Evolutionary conservation across 1,140 invertebrate species (phyloP).

Genomic region (Cheumatopsyche charites): DNA sequence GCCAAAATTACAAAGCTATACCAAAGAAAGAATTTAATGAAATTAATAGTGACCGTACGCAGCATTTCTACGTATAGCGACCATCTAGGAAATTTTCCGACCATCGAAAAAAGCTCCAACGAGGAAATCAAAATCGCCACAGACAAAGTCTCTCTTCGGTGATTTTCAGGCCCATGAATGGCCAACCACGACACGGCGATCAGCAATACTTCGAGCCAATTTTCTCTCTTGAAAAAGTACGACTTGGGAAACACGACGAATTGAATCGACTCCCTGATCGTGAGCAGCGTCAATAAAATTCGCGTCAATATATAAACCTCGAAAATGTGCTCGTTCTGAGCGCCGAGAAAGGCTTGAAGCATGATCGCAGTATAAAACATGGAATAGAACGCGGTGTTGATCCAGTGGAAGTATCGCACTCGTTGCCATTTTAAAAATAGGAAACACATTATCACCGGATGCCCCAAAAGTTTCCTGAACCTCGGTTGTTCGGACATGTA

Average conservation of each 20-base stretch:
- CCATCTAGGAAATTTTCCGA: constrained; percentile 75
- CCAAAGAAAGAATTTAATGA: constrained; percentile 77
- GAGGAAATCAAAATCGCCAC: constrained; percentile 75
- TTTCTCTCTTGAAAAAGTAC: too few species aligned
- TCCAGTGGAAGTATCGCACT: constrained; percentile 71
- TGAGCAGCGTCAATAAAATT: too few species aligned
- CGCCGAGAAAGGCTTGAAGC: too few species aligned
- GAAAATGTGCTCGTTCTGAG: too few species aligned
- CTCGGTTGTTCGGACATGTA: constrained; percentile 70
- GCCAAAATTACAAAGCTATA: constrained; percentile 80
- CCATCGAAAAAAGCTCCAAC: constrained; percentile 74
- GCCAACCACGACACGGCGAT: too few species aligned
- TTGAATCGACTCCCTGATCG: too few species aligned
- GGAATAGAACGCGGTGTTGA: constrained; percentile 74
- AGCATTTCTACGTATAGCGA: constrained; percentile 82
- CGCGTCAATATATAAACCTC: too few species aligned
- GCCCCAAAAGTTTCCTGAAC: constrained; percentile 71
- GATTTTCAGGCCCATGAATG: too few species aligned
- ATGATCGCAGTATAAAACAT: constrained; percentile 62
- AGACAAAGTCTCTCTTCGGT: constrained; percentile 54
- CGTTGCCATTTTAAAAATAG: constrained; percentile 80
- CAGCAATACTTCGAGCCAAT: too few species aligned
- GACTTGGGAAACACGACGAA: too few species aligned
- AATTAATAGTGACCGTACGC: constrained; percentile 75
- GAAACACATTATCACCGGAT: constrained; percentile 80